Base-by-base conservation (phyloP, 2,888 invertebrate species). In the Leucoma salicis region DNA sequence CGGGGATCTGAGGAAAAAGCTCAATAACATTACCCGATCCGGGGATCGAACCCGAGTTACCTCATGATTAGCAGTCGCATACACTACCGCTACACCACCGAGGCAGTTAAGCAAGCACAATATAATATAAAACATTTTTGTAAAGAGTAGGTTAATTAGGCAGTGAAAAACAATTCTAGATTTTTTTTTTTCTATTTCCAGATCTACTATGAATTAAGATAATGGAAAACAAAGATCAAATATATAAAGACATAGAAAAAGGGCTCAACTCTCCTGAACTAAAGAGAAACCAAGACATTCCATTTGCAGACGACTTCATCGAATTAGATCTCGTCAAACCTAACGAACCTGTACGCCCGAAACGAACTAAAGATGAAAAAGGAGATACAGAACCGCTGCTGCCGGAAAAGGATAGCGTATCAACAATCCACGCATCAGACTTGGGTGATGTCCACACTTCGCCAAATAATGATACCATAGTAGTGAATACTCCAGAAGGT, bases 401-500 rank as follows among this genome's bases (percentile, higher is more conserved):
- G 21, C 39, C 53, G 38, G 62, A 59, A 49, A 59, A 35, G 18
- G 56, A 65, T 44, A 55, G 43, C 21, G 15, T 44, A 14, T 39
- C 44, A 38, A 77, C 74, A 56, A 61, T 86, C 14, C 86, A 87
- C 13, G 82, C 80, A 0, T 39, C 65, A 1, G 86, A 89, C 47
- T 55, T 89, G 39, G 85, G 83, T n/a, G 64, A 75, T 3, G 72
- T 86, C 8, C 83, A 81, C 47, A 57, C 70, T 2, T 74, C 78
- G 1, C 82, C 87, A 6, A 76, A 87, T 38, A 85, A 73, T 52
- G 88, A 89, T 56, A 88, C 88, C 0, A 88, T 89, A 60, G 80
- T 88, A 24, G 83, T 89, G 0, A 80, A 87, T 42, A 89, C 88
- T 1, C 87, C 88, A 35, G 88, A 89, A 76, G 88, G 88, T 8